Percentiles rank a stretch among this genome's conserved stretches.
Evolutionary conservation across 2,113 vertebrate genomes (phyloP).

Genomic region (Gambusia affinis): DNA sequence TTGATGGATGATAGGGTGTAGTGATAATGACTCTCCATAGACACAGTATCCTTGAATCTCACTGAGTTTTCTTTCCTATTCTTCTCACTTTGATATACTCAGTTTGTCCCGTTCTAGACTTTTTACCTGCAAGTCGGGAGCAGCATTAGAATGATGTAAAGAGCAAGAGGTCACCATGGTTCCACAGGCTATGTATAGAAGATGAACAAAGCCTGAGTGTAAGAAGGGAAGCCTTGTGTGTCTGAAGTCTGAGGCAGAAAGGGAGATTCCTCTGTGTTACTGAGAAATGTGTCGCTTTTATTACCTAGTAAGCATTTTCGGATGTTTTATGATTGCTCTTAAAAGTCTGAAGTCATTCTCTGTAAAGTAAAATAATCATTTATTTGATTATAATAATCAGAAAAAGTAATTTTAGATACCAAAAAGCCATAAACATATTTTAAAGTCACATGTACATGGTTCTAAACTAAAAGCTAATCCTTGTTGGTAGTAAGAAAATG

Average conservation of each 20-base stretch:
- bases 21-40: constrained; percentile 48
- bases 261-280: background rate
- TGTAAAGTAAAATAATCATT: too few species aligned
- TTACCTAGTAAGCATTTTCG: too few species aligned
- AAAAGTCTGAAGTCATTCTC: too few species aligned
- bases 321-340: too few species aligned
- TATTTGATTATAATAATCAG: too few species aligned
- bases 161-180: background rate
- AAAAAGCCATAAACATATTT: too few species aligned
- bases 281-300: background rate
- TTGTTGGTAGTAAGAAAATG: too few species aligned
- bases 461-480: too few species aligned
- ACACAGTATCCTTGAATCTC: constrained; percentile 36
- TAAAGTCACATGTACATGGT: too few species aligned
- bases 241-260: background rate
- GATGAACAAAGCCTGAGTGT: background rate
- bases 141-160: constrained; percentile 7
- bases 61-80: constrained; percentile 12
- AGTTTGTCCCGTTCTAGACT: constrained; percentile 4
- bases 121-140: constrained; percentile 9
- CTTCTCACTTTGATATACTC: background rate
- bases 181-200: background rate
- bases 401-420: too few species aligned
- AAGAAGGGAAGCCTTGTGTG: background rate
- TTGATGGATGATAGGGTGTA: constrained; percentile 65